Conservation (phyloP, 2,797 vertebrate genomes). For the Acrocephalus scirpaceus region DNA sequence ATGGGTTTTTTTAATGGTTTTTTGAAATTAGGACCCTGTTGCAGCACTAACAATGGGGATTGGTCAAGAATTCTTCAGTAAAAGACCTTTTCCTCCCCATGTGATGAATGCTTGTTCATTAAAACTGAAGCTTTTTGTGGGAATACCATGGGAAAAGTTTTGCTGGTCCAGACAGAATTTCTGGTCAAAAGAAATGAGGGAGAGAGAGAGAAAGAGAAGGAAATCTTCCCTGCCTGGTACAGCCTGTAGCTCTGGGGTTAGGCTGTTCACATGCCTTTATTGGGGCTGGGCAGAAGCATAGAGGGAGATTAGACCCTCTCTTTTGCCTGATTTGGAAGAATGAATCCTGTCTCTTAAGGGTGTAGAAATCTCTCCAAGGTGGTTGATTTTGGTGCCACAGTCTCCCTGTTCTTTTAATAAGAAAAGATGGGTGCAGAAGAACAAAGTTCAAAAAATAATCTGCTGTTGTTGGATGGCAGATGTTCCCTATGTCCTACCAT, state of each 20-base stretch:
- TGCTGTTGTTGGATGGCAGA: neutral
- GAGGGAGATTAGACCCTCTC: neutral
- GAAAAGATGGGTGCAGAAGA: neutral
- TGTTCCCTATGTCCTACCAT: neutral
- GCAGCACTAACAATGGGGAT: neutral
- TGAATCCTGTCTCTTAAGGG: neutral
- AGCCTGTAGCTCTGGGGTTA: neutral
- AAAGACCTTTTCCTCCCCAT: neutral
- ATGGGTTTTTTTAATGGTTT: neutral
- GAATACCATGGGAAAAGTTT: conserved; percentile 35
- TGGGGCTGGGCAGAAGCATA: neutral
- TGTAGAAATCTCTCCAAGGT: neutral
- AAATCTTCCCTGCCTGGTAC: neutral
- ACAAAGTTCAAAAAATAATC: neutral
- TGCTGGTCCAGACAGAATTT: neutral
- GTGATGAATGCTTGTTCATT: conserved; percentile 14
- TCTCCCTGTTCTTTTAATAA: neutral
- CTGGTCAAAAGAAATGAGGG: conserved; percentile 18
- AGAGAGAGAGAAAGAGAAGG: neutral
- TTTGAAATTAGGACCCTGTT: conserved; percentile 6
- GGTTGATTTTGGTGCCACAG: neutral
- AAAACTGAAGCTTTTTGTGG: conserved; percentile 44
- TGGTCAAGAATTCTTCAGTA: conserved; percentile 7
- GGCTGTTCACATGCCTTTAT: neutral
- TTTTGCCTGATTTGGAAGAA: neutral